Conservation (phyloP, 2,888 invertebrate species). For the Drosophila fungiperda region DNA sequence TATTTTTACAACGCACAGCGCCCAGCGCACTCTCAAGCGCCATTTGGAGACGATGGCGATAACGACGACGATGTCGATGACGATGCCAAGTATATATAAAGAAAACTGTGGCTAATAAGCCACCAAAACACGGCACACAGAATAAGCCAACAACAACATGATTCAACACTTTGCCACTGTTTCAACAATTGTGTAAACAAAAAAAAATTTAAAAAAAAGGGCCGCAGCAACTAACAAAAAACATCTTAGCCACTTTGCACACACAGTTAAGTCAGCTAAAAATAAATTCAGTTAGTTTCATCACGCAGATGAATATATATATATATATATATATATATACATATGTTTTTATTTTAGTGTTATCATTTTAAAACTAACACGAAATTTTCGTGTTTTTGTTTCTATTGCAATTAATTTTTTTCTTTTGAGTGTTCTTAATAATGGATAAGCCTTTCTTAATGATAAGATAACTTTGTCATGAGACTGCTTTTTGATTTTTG, state of each 20-base stretch:
- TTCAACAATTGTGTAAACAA: slow-evolving; percentile 67
- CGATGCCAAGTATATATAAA: slow-evolving; percentile 59
- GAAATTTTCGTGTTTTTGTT: background rate
- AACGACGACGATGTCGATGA: slow-evolving; percentile 31
- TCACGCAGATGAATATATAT: background rate
- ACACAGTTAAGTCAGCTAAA: slow-evolving; percentile 31
- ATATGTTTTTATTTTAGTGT: background rate
- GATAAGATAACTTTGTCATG: background rate
- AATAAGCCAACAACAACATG: slow-evolving; percentile 36
- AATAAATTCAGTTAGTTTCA: slow-evolving; percentile 2
- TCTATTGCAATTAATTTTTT: background rate
- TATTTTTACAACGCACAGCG: slow-evolving; percentile 51
- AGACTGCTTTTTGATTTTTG: background rate
- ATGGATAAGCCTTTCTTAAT: background rate
- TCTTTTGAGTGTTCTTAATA: background rate
- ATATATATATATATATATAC: slow-evolving; percentile 7
- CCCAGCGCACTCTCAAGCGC: slow-evolving; percentile 49
- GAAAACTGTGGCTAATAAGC: slow-evolving; percentile 69
- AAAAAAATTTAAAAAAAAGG: slow-evolving; percentile 16
- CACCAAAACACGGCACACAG: slow-evolving; percentile 39
- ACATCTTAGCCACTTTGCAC: slow-evolving; percentile 15
- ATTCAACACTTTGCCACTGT: slow-evolving; percentile 56
- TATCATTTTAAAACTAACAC: background rate
- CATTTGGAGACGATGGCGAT: slow-evolving; percentile 34
- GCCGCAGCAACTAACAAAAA: slow-evolving; percentile 30